Conservation (phyloP, 2,888 invertebrate species). For the Atrina japonica region DNA sequence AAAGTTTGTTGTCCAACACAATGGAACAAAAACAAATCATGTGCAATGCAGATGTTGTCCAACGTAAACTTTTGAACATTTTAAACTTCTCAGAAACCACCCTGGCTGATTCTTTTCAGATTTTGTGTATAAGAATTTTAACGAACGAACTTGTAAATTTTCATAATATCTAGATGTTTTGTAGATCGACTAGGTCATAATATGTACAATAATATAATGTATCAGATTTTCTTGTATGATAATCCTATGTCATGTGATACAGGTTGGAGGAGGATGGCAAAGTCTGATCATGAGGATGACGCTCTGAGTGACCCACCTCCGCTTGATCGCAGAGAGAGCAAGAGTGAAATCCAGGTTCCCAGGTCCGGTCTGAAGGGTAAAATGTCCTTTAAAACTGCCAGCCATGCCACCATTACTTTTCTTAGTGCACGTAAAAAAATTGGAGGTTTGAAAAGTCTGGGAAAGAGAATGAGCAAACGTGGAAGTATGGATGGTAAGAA, state of each 20-base stretch:
- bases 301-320: slow-evolving; percentile 73
- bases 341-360: slow-evolving; percentile 70
- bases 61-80: too few relatives aligned
- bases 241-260: neutral
- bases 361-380: slow-evolving; percentile 59
- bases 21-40: too few relatives aligned
- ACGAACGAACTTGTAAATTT: too few relatives aligned
- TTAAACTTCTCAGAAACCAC: too few relatives aligned
- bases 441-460: slow-evolving; percentile 87
- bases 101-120: too few relatives aligned
- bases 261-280: slow-evolving; percentile 77
- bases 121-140: too few relatives aligned
- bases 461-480: slow-evolving; percentile 88
- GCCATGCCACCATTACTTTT: slow-evolving; percentile 80
- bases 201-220: neutral
- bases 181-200: too few relatives aligned
- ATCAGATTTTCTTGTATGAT: neutral
- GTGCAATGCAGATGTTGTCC: too few relatives aligned
- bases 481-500: slow-evolving; percentile 87
- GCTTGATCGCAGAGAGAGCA: slow-evolving; percentile 70
- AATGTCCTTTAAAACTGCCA: slow-evolving; percentile 80
- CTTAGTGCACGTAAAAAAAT: slow-evolving; percentile 87
- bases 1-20: too few relatives aligned
- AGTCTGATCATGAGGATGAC: slow-evolving; percentile 80
- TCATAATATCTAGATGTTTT: too few relatives aligned